Evolutionary conservation across 2,888 invertebrate species (phyloP).

Genomic region (Harpagoxenus sublaevis): DNA sequence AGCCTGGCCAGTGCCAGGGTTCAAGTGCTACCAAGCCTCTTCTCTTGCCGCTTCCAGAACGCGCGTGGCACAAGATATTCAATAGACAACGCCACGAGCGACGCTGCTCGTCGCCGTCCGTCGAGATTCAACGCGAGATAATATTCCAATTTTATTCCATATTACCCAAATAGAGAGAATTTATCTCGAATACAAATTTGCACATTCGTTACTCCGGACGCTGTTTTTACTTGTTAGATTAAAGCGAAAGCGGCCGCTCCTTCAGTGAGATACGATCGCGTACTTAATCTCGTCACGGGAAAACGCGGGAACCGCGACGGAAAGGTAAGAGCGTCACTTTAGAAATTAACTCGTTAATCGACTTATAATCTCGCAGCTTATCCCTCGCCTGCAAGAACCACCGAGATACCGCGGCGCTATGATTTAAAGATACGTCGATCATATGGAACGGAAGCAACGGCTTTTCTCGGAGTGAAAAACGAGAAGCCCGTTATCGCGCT

Average conservation of each 20-base stretch:
- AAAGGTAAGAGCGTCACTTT: slow-evolving; percentile 1
- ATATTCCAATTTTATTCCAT: slow-evolving; percentile 22
- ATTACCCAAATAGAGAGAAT: slow-evolving; percentile 13
- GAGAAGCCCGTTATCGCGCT: slow-evolving; percentile 48
- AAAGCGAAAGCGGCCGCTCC: slow-evolving; percentile 4
- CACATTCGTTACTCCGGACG: slow-evolving; percentile 10
- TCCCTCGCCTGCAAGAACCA: not conserved
- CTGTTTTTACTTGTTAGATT: not conserved
- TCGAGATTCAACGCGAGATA: slow-evolving; percentile 28
- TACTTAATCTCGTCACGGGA: not conserved
- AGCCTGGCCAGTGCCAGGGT: slow-evolving; percentile 51
- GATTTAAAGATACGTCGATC: slow-evolving; percentile 50
- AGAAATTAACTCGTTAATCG: slow-evolving; percentile 26
- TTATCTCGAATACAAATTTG: not conserved
- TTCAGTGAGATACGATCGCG: not conserved
- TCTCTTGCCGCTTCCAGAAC: slow-evolving; percentile 9
- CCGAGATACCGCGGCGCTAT: slow-evolving; percentile 7
- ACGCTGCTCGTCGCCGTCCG: not conserved
- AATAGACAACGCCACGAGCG: slow-evolving; percentile 45
- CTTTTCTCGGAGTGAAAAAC: slow-evolving; percentile 52
- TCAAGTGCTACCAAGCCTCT: slow-evolving; percentile 54
- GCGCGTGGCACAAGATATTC: slow-evolving; percentile 50
- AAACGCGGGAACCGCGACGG: not conserved
- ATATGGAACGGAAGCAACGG: slow-evolving; percentile 33
- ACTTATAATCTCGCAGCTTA: slow-evolving; percentile 4